Base-by-base conservation (phyloP, 2,113 vertebrate genomes). In the Mungos mungo region DNA sequence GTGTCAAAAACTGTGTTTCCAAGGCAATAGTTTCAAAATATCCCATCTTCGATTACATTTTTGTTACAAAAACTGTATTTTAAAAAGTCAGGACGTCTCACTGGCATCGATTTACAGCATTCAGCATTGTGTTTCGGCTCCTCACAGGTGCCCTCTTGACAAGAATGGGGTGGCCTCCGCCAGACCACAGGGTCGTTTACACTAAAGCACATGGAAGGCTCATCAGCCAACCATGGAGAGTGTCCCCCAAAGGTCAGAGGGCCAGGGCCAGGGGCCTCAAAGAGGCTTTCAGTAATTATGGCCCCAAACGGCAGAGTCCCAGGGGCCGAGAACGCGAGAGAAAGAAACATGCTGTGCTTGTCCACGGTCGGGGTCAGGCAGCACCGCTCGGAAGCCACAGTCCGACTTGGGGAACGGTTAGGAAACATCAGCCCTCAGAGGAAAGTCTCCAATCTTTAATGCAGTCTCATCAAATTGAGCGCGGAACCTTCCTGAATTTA, bases 11-110 rank as follows among this genome's bases (percentile, higher is more conserved):
- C 29, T 23, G 6, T 12, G 21, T 25, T 90, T 74, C 50, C 13
- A 52, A 81, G 4, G 54, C 7, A 91, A 52, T 16, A 41, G 88
- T 71, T 92, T 93, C 15, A 60, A 93, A 92, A 63, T 90, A n/a
- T 35, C 45, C 76, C 47, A 38, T 25, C 6, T 93, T 88, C 74
- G 54, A 57, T 82, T 74, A 54, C 15, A 45, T 25, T 92, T 97
- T 83, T 13, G 35, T 52, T 52, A 69, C n/a, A 87, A 90, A 80
- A 81, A 9, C 4, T 27, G 13, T 76, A 50, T 16, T 76, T 88
- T 74, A 12, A 80, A 90, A 90, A 45, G 38, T 11, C 19, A 77
- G 23, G 4, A 81, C 38, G 19, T 19, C 45, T 90, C 54, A 63
- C 11, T 54, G 31, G 63, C 29, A n/a, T 60, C 8, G 38, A 76